Conservation (phyloP, 1,140 invertebrate species). For the Eubasilissa regina region DNA sequence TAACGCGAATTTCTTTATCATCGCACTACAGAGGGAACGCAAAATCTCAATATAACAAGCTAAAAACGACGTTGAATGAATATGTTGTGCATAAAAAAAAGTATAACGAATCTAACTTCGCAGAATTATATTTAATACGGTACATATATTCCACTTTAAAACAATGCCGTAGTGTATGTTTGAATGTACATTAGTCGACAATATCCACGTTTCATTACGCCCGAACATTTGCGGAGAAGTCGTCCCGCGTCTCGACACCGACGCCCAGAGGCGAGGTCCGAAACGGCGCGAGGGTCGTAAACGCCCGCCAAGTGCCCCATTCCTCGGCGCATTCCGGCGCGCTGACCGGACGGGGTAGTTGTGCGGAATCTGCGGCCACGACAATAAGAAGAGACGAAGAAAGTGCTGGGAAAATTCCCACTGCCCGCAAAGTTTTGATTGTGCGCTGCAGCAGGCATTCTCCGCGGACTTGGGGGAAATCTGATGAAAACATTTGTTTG, state of each 20-base stretch:
- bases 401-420: constrained; percentile 53
- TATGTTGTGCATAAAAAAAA: no score
- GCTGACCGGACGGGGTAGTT: background rate
- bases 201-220: constrained; percentile 29
- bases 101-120: no score
- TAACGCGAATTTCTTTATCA: no score
- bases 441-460: constrained; percentile 58
- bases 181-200: background rate
- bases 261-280: constrained; percentile 9
- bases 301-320: constrained; percentile 21
- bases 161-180: no score
- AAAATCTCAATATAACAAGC: no score
- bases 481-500: constrained; percentile 60
- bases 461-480: constrained; percentile 44
- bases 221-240: constrained; percentile 27
- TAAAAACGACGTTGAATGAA: no score
- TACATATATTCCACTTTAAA: no score
- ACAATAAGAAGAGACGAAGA: constrained; percentile 54
- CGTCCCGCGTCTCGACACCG: constrained; percentile 13
- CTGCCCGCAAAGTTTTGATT: constrained; percentile 60
- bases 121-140: no score
- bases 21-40: no score
- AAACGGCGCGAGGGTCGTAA: constrained; percentile 20
- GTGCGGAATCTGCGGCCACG: constrained; percentile 31
- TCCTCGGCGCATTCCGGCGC: constrained; percentile 12